Percentiles rank a stretch among this genome's conserved stretches.
These are phyloP conservation scores for Austrolebias charrua DNA, from an alignment of 2,797 vertebrate species.

Conservation along the genomic window DNA sequence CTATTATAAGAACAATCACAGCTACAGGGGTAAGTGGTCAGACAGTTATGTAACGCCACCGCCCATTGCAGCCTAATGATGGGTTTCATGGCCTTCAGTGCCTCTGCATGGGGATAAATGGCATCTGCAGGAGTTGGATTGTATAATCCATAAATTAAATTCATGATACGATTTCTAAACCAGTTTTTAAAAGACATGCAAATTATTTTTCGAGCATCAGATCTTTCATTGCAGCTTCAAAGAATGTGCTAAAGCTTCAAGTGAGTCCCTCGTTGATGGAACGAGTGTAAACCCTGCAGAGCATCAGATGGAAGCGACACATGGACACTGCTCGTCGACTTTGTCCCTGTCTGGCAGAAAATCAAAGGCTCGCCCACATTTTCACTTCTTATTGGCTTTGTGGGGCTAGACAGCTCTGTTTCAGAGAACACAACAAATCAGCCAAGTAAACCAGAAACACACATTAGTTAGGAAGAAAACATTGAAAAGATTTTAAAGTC, in stretches of 20 bases:
- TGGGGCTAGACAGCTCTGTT: neutral
- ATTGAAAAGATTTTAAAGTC: neutral
- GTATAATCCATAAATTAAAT: constrained; percentile 20
- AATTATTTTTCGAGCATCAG: no score
- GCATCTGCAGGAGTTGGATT: constrained; percentile 5
- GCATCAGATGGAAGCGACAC: neutral
- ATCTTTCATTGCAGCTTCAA: neutral
- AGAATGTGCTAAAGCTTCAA: constrained; percentile 3
- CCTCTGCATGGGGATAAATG: constrained; percentile 7
- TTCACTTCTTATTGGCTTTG: neutral
- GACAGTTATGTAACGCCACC: constrained; percentile 54
- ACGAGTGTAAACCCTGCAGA: neutral
- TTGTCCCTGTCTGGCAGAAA: neutral
- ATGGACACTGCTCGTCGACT: neutral
- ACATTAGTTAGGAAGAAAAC: neutral
- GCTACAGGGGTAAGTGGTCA: constrained; percentile 42
- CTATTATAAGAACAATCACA: constrained; percentile 57
- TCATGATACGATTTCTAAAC: constrained; percentile 2
- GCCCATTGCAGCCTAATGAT: constrained; percentile 47
- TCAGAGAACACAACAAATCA: neutral
- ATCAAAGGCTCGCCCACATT: neutral
- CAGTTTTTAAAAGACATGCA: neutral
- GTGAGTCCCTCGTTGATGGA: neutral
- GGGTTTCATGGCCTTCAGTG: constrained; percentile 36
- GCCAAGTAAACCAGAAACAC: neutral